Base-by-base conservation (phyloP, 2,797 vertebrate genomes). In the Trematomus bernacchii region DNA sequence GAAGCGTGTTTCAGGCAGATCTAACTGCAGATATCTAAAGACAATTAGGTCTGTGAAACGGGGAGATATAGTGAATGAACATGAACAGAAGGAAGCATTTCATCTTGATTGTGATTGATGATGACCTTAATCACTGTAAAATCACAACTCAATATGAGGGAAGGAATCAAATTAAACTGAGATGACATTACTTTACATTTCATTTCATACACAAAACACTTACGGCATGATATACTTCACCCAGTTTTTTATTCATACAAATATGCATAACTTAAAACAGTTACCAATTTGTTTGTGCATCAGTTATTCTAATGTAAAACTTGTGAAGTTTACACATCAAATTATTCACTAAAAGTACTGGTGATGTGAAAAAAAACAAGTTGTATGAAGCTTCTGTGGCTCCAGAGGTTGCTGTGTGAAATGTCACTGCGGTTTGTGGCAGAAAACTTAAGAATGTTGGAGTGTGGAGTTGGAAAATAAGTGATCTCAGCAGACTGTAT, bases 11-110 rank as follows among this genome's bases (percentile, higher is more conserved):
- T 89, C 71, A 63, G 66, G 66, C 73, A 71, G 53, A 76, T 83
- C 54, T 71, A 6, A 47, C 73, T 63, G 68, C 65, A 78, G 48
- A 83, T 86, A 73, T 78, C 80, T 85, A 53, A 79, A 80, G 85
- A 88, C 88, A 90, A 86, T 92, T 89, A 90, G 67, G 47, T 71
- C 30, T 64, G 74, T 67, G 82, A 78, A 88, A 87, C 52, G 57
- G 84, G 73, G 72, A 57, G 51, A 75, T 14, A 18, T 51, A 65
- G 0, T 50, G 57, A 75, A 74, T 76, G 60, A 67, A 44, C 47
- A 58, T 2, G 44, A 82, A 61, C 84, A 87, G 69, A 83, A 84
- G 79, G 86, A 27, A 42, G 42, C 61, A 59, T 66, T 69, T 67
- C 57, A 64, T 60, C 79, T 66, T 51, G 46, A 68, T 80, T 62